Conservation (phyloP, 2,888 invertebrate genomes). For the Phaedon cochleariae region DNA sequence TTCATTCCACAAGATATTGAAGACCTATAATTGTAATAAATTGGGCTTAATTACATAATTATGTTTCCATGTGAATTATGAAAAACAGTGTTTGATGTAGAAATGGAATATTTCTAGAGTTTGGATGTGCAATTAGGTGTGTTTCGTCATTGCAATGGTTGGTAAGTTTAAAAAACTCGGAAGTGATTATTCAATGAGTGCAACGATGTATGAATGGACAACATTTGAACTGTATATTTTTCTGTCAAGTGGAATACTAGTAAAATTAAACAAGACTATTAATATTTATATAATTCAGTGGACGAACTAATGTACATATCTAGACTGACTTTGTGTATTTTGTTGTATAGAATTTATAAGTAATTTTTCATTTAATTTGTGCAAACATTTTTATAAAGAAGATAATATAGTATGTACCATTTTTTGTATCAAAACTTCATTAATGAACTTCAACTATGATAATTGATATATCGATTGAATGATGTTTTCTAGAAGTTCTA, state of each 20-base stretch:
- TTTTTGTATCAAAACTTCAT: constrained; percentile 31
- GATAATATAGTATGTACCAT: constrained; percentile 33
- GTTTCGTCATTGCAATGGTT: constrained; percentile 28
- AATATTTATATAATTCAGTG: constrained; percentile 40
- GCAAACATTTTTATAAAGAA: constrained; percentile 38
- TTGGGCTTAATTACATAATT: neutral
- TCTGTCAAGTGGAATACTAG: constrained; percentile 24
- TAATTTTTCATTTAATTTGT: constrained; percentile 32
- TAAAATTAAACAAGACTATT: constrained; percentile 33
- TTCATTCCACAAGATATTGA: neutral
- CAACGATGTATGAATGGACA: constrained; percentile 28
- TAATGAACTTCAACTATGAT: no score
- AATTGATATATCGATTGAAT: constrained; percentile 25
- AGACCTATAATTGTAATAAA: constrained; percentile 14
- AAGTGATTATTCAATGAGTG: constrained; percentile 21
- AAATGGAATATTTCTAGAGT: neutral
- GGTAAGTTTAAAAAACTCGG: constrained; percentile 20
- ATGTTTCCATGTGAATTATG: constrained; percentile 25
- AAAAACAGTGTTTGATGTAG: neutral
- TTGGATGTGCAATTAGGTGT: constrained; percentile 25
- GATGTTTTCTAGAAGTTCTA: constrained; percentile 15
- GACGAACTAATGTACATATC: constrained; percentile 54
- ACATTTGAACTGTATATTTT: constrained; percentile 27
- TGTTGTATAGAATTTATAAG: constrained; percentile 48
- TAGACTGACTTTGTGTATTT: constrained; percentile 56